Conservation (phyloP, 2,113 vertebrate species). For the Seriola aureovittata region DNA sequence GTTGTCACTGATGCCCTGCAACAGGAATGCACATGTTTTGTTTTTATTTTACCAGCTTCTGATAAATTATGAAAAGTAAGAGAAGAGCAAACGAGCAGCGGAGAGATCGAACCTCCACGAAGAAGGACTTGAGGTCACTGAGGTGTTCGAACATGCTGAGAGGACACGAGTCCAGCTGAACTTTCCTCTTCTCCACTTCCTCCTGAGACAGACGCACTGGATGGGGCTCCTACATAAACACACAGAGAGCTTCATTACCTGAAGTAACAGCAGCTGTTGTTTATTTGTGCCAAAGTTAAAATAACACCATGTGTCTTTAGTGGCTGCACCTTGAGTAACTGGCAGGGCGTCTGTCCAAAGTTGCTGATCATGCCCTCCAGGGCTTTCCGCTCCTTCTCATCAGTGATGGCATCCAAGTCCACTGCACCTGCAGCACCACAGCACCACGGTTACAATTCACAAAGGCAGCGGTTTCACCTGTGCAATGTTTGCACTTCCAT, state of each 20-base stretch:
- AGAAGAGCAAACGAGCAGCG: not conserved
- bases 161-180: constrained; percentile 88
- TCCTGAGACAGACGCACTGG: constrained; percentile 93
- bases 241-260: not conserved
- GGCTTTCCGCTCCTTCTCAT: constrained; percentile 97
- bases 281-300: not conserved
- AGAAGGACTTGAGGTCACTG: constrained; percentile 95
- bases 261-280: not conserved
- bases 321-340: constrained; percentile 91
- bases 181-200: constrained; percentile 91
- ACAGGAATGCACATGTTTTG: not conserved
- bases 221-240: constrained; percentile 90
- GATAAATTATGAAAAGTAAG: not conserved
- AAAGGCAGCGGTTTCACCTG: not conserved
- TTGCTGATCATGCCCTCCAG: constrained; percentile 99
- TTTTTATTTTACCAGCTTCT: not conserved
- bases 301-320: not conserved
- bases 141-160: constrained; percentile 94
- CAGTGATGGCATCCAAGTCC: constrained; percentile 95
- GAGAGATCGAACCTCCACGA: constrained; percentile 89
- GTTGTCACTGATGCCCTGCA: constrained; percentile 95
- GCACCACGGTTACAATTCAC: not conserved
- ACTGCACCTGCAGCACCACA: constrained; percentile 89
- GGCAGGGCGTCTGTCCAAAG: constrained; percentile 98
- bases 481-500: not conserved